These are phyloP conservation scores for Mormyrops attenuatus DNA, from an alignment of 2,797 vertebrate species.

Conservation along the genomic window DNA sequence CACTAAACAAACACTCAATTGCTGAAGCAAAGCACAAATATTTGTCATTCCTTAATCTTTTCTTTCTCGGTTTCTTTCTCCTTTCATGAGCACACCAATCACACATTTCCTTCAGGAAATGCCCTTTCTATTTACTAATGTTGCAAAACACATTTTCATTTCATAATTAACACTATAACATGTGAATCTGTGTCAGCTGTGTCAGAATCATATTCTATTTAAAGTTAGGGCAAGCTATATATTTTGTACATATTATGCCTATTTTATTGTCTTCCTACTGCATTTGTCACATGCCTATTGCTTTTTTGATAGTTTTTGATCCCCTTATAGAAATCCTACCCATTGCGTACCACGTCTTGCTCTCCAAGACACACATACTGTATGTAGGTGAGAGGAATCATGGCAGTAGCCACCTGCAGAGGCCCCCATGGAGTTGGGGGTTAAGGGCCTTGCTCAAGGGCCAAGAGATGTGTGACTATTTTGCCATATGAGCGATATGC, in stretches of 20 bases:
- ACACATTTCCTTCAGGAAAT: background rate
- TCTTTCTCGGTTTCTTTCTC: background rate
- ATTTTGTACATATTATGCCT: background rate
- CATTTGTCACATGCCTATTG: background rate
- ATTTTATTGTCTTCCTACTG: background rate
- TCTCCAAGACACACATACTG: background rate
- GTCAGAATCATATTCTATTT: too few relatives aligned
- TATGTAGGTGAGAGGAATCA: background rate
- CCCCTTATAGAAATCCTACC: background rate
- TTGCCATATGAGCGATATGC: background rate
- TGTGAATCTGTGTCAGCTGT: too few relatives aligned
- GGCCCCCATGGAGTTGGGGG: background rate
- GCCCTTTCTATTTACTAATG: background rate
- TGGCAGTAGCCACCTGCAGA: background rate
- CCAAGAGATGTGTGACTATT: background rate
- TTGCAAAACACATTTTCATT: background rate
- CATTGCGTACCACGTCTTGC: background rate
- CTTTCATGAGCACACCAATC: background rate
- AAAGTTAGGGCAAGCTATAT: background rate
- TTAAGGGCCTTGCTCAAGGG: background rate
- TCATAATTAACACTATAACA: background rate
- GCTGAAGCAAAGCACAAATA: background rate
- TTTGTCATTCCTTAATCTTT: background rate
- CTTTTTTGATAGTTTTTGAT: background rate
- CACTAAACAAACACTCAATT: background rate